Evolutionary conservation across 2,797 vertebrate species (phyloP).

Genomic region (Eleutherodactylus coqui): DNA sequence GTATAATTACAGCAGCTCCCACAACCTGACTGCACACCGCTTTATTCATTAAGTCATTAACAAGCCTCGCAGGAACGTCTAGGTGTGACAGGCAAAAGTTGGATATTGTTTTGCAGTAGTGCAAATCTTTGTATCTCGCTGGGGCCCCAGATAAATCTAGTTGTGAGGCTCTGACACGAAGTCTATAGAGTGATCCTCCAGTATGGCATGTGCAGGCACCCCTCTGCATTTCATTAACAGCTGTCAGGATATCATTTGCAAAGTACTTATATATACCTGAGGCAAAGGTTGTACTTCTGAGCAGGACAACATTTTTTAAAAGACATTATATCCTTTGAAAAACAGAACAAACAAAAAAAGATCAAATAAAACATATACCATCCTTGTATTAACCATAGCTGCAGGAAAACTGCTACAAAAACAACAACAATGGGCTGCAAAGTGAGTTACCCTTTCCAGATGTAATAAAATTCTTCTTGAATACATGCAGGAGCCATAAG

Average conservation of each 20-base stretch:
- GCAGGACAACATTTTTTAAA: slow-evolving; percentile 15
- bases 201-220: background rate
- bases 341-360: slow-evolving; percentile 11
- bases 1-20: background rate
- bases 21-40: background rate
- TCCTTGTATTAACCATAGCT: background rate
- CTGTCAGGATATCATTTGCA: slow-evolving; percentile 24
- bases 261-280: slow-evolving; percentile 29
- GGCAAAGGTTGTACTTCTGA: slow-evolving; percentile 23
- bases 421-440: background rate
- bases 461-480: slow-evolving; percentile 7
- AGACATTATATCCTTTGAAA: slow-evolving; percentile 25
- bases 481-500: slow-evolving; percentile 21
- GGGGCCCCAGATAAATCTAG: background rate
- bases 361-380: slow-evolving; percentile 11
- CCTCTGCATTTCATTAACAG: slow-evolving; percentile 37
- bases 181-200: background rate
- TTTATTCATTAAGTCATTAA: background rate
- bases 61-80: background rate
- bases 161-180: background rate
- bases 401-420: slow-evolving; percentile 10
- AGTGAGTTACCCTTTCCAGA: slow-evolving; percentile 19
- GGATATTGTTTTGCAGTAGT: background rate
- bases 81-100: background rate
- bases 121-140: background rate